Evolutionary conservation across 2,797 vertebrate species (phyloP).

Genomic region (Tangara arthus): DNA sequence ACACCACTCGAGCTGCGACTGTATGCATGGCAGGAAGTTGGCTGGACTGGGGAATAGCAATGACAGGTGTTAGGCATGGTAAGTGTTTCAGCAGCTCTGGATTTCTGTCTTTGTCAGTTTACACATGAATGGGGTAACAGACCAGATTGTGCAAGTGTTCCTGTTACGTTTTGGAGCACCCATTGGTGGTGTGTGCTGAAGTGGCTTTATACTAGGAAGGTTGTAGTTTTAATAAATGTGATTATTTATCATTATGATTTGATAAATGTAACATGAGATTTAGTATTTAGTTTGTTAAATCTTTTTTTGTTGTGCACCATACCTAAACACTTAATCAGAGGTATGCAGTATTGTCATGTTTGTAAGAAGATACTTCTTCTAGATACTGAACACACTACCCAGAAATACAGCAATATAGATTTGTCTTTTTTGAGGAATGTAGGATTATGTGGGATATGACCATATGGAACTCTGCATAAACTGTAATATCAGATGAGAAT

Average conservation of each 20-base stretch:
- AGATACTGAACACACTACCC: background rate
- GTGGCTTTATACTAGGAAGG: background rate
- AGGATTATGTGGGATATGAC: background rate
- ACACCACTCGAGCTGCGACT: accelerated
- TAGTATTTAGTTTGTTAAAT: background rate
- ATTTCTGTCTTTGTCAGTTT: background rate
- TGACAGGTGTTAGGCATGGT: background rate
- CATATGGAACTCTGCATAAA: background rate
- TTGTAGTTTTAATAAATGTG: background rate
- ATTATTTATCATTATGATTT: background rate
- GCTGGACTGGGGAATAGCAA: background rate
- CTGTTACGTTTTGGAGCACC: background rate
- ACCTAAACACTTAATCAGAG: background rate
- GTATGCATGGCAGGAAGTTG: accelerated
- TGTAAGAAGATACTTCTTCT: background rate
- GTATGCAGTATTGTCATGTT: background rate
- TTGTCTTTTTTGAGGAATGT: background rate
- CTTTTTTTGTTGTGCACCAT: background rate
- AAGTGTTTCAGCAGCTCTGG: background rate
- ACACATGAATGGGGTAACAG: background rate
- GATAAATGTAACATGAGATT: background rate
- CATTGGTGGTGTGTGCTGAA: background rate
- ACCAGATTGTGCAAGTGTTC: background rate
- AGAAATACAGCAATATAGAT: background rate
- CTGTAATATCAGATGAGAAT: background rate